Conservation (phyloP, 2,888 invertebrate species). For the Himalopsyche japonica region DNA sequence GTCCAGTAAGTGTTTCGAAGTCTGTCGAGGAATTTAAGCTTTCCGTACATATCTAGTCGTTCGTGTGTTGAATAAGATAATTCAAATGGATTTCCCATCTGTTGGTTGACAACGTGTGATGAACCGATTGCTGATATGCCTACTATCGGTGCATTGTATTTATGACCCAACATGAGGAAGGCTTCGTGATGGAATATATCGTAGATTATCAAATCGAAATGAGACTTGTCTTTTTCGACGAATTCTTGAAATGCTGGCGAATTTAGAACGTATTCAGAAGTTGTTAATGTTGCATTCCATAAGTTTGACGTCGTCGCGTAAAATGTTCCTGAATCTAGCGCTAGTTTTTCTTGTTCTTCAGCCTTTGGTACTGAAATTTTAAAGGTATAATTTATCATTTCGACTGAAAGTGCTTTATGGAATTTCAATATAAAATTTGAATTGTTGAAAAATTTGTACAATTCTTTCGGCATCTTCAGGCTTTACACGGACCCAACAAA, state of each 20-base stretch:
- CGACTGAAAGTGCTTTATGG: too few species aligned
- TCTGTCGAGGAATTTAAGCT: slow-evolving; percentile 54
- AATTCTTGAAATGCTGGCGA: slow-evolving; percentile 47
- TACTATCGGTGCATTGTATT: slow-evolving; percentile 51
- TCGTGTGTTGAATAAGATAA: slow-evolving; percentile 56
- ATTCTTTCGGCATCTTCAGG: too few species aligned
- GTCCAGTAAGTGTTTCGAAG: slow-evolving; percentile 48
- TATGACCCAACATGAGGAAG: slow-evolving; percentile 48
- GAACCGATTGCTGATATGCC: slow-evolving; percentile 42
- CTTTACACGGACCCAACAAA: too few species aligned
- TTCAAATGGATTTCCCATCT: slow-evolving; percentile 54
- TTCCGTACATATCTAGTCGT: slow-evolving; percentile 48
- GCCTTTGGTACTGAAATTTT: background rate
- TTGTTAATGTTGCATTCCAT: slow-evolving; percentile 41
- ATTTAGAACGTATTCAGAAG: slow-evolving; percentile 47
- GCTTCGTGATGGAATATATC: slow-evolving; percentile 54
- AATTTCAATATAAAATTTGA: too few species aligned
- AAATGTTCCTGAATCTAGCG: background rate
- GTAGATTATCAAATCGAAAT: slow-evolving; percentile 52
- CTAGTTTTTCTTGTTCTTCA: background rate
- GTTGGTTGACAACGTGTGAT: slow-evolving; percentile 49
- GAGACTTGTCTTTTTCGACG: slow-evolving; percentile 45
- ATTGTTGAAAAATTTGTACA: too few species aligned
- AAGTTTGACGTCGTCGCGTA: background rate
- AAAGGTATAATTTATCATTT: background rate